Evolutionary conservation across 2,888 invertebrate genomes (phyloP), one percentile per base, ranked within the genome.

Genomic region (Zhuqinia jingwanae): DNA sequence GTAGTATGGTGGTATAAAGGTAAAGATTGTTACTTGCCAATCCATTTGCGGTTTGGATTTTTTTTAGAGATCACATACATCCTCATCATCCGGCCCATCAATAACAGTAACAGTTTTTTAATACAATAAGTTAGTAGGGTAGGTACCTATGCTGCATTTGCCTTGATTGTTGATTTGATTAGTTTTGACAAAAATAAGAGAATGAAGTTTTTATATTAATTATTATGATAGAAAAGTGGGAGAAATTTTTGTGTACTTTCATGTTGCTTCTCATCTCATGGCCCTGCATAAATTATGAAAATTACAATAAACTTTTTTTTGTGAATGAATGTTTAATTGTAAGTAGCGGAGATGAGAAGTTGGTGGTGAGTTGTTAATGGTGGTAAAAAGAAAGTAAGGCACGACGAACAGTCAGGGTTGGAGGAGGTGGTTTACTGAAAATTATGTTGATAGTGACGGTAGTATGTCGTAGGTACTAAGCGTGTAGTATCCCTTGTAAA

Each of bases 401-500:
- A 25, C 0, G 42, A 42, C 15, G 36, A 63, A n/a, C 15, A 15
- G 30, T 63, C n/a, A 15, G 42, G 15, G 17, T 2, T 63, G 60
- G 25, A 13, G 25, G 10, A 25, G 60, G 30, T 36, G 36, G 65
- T 36, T 42, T 65, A 65, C 65, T 36, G 65, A n/a, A 65, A 36
- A 65, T 65, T 17, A 17, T 42, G 65, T 65, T 65, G 65, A 42
- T 25, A 42, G 10, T 65, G 17, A 22, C 42, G 65, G 17, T 63
- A 13, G 27, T n/a, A n/a, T n/a, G n/a, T n/a, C n/a, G 58, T 50
- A 25, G 63, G 63, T 60, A n/a, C n/a, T n/a, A n/a, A n/a, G n/a
- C n/a, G n/a, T n/a, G n/a, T n/a, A n/a, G n/a, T 27, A 63, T 25
- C 65, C 65, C 25, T 47, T 8, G 45, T 6, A 47, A 78, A 78